Percentiles rank a stretch among this genome's conserved stretches.
Conservation (phyloP, 2,113 vertebrate species). For the Mirounga angustirostris region DNA sequence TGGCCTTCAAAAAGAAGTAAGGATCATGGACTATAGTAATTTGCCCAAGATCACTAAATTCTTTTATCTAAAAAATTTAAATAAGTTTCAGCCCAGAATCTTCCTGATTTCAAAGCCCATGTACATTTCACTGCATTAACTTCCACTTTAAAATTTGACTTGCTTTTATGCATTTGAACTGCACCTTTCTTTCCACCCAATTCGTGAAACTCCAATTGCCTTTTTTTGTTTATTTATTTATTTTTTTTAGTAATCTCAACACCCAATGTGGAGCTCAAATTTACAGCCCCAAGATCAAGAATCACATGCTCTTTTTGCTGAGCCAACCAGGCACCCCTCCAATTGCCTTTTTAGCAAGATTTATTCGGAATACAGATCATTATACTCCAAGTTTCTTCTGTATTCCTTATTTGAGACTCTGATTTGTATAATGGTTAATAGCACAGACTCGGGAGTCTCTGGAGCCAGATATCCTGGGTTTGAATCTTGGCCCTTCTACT, state of each 20-base stretch:
- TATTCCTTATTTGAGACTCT: slow-evolving; percentile 2
- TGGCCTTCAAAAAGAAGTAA: slow-evolving; percentile 26
- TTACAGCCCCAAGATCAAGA: neutral
- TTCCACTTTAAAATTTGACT: neutral
- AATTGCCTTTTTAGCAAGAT: neutral
- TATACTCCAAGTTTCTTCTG: neutral
- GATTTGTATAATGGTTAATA: neutral
- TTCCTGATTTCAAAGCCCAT: neutral
- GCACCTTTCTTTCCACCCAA: neutral
- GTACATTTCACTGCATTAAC: neutral
- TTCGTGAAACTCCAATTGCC: neutral
- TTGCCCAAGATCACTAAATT: neutral
- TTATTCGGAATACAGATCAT: slow-evolving; percentile 14
- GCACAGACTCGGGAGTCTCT: neutral
- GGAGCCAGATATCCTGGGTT: neutral
- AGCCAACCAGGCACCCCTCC: neutral
- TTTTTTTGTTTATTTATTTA: neutral
- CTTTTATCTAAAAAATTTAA: neutral
- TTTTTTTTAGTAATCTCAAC: neutral
- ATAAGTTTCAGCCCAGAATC: neutral
- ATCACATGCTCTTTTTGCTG: neutral
- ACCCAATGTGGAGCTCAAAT: neutral
- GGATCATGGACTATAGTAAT: neutral
- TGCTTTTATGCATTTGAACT: slow-evolving; percentile 20
- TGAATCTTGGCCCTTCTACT: neutral